phyloP scores from a whole-genome alignment of 2,113 vertebrate genomes.

The Motacilla tschutschensis region DNA sequence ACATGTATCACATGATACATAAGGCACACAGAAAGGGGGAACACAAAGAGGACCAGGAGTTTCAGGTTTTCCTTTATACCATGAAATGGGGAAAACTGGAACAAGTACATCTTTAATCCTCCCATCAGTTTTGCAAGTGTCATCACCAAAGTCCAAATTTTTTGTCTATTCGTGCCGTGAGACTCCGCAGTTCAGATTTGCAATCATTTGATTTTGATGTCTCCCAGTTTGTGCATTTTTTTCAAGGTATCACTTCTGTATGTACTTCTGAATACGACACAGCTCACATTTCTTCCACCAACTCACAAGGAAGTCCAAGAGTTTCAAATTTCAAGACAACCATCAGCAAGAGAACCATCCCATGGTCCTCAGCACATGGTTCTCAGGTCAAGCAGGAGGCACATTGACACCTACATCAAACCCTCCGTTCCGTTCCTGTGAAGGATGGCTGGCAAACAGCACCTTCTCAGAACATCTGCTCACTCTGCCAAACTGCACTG shows the following conservation, averaged over 20 bases:
- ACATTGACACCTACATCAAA: neutral
- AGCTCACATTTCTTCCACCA: neutral
- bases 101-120: neutral
- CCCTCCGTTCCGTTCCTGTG: rapidly evolving
- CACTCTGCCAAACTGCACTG: rapidly evolving
- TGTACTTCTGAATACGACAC: neutral
- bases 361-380: rapidly evolving
- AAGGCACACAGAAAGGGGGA: neutral
- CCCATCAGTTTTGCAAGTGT: neutral
- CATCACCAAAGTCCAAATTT: neutral
- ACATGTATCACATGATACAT: neutral
- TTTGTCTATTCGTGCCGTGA: rapidly evolving
- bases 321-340: neutral
- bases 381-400: neutral
- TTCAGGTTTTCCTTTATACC: neutral
- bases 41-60: neutral
- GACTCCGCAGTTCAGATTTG: rapidly evolving
- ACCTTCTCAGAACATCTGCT: neutral
- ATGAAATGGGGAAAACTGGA: neutral
- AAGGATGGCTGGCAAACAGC: neutral
- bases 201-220: neutral
- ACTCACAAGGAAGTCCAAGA: neutral
- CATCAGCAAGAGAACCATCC: neutral
- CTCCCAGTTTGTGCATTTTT: neutral
- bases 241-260: neutral